Evolutionary conservation across 2,888 invertebrate genomes (phyloP), one percentile per base, ranked within the genome.

Genomic region (Mythimna lalbum): DNA sequence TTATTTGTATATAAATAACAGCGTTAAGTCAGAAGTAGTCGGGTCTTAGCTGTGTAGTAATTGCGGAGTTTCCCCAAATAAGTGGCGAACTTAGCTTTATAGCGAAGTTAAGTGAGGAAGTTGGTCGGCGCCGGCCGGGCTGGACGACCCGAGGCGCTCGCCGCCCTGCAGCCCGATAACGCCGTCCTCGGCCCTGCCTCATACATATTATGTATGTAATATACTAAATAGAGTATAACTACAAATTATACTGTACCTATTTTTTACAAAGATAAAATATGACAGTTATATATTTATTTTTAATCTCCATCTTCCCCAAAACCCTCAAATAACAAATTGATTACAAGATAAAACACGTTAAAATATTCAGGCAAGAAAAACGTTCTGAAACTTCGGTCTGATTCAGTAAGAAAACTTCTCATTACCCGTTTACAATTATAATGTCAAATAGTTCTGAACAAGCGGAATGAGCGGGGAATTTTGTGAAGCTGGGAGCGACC

Each of bases 31-130:
- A 78, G 80, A 80, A 81, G 76, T 84, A 76, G 81, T 83, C 73
- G 67, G 80, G 81, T 84, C 84, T 77, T 80, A 81, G 84, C 76
- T 79, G 88, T 90, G 82, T 80, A 81, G 89, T 92, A 89, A 91
- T 92, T 90, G 89, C 82, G 73, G 86, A 88, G 78, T 88, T 85
- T 87, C 87, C 83, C 81, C 82, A 83, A 88, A 89, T 89, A 89
- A 92, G 90, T 86, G 87, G 84, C 77, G 80, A 90, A 91, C 88
- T 91, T 91, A 86, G 89, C 87, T 92, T 93, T 92, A 93, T 90
- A 86, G 84, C 83, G 66, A 86, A 90, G 88, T 91, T 90, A 89
- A 90, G 90, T 88, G 89, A 84, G 82, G 83, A 93, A 93, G 88
- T 93, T 93, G 83, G 84, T 73, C 76, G 85, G 91, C 91, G 93